Evolutionary conservation across 2,888 invertebrate species (phyloP), one percentile per base, ranked within the genome.

Genomic region (Polyploca ridens): DNA sequence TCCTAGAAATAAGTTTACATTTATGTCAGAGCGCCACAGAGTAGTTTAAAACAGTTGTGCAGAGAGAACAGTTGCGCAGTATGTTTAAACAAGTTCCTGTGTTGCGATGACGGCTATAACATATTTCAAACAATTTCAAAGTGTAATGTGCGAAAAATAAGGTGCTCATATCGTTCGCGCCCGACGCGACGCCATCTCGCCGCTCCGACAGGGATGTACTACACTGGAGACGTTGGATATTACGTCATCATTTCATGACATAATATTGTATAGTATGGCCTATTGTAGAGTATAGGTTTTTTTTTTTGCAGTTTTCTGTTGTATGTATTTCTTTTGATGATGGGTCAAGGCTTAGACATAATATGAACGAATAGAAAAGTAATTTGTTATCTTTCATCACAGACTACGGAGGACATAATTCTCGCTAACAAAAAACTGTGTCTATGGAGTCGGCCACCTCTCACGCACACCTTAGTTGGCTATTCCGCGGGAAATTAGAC

Each of bases 71-170:
- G 69, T 66, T 74, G 72, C 73, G 79, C 54, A 54, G 54, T 72
- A 76, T 77, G 81, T 85, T 84, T 80, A 82, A 81, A 78, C 80
- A 84, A 86, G 85, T 87, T 84, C 78, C 73, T 63, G 70, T 54
- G 54, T 67, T 73, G 72, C 81, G 82, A 82, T 85, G 88, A 84
- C 82, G 82, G 82, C 83, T 83, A 82, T 87, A 89, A 88, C 88
- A 87, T 90, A 89, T 90, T 90, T 90, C 86, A 86, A 89, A 91
- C 91, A 91, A 91, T 92, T 88, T 91, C 88, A 84, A 88, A 89
- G 92, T 90, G 90, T 90, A 91, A 93, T 91, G 89, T 81, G 90
- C 90, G 91, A 91, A 90, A 93, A 92, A 92, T 92, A 89, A 90
- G 91, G 87, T 87, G 85, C 88, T 87, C 85, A 85, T 87, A 87